phyloP scores from a whole-genome alignment of 2,797 vertebrate species.

The Rhynchonycteris naso region DNA sequence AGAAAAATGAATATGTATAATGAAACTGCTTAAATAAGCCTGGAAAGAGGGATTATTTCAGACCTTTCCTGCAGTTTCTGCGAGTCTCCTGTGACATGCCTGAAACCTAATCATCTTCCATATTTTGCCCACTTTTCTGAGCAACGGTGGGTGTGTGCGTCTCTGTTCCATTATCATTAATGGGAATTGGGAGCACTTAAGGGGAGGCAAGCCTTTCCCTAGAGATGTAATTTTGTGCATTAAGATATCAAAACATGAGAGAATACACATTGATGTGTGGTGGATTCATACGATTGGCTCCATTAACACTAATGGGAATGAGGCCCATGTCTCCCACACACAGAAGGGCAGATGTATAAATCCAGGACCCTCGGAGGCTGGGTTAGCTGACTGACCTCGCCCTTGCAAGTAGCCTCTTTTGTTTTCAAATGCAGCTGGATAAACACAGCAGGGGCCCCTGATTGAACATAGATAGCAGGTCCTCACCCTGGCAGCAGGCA shows the following conservation, averaged over 20 bases:
- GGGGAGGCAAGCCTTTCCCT: conserved; percentile 63
- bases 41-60: conserved; percentile 37
- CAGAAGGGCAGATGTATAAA: conserved; percentile 47
- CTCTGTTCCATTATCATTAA: conserved; percentile 71
- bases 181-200: conserved; percentile 66
- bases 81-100: not conserved
- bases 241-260: conserved; percentile 75
- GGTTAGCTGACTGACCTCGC: conserved; percentile 46
- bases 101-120: conserved; percentile 61
- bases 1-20: not conserved
- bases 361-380: conserved; percentile 40
- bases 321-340: conserved; percentile 63
- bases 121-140: conserved; percentile 65
- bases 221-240: conserved; percentile 75
- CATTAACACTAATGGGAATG: conserved; percentile 77
- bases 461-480: not conserved
- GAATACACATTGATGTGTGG: accelerated
- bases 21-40: conserved; percentile 38
- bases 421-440: conserved; percentile 60
- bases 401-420: conserved; percentile 22
- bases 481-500: not conserved
- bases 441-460: conserved; percentile 19
- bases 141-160: not conserved
- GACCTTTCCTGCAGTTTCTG: conserved; percentile 28
- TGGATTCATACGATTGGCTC: conserved; percentile 76